A percentile compares a stretch with the other conserved stretches of the same genome.
Conservation (phyloP, 2,113 vertebrate genomes). For the Mastomys coucha region DNA sequence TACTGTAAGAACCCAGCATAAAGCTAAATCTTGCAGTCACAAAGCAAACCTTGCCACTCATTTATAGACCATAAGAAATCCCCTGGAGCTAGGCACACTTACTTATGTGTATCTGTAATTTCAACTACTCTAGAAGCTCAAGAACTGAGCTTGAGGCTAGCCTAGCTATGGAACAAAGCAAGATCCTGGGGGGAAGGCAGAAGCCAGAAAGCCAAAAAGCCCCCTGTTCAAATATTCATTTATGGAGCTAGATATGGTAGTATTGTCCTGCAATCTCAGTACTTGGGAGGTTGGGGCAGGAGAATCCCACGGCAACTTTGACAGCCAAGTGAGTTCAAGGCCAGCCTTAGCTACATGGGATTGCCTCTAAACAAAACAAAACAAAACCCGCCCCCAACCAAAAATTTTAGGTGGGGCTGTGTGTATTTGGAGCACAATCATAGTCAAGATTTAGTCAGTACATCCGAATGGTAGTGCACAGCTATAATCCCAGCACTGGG, state of each 20-base stretch:
- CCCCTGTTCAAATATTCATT: background rate
- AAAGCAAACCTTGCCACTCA: constrained; percentile 44
- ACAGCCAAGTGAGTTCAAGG: background rate
- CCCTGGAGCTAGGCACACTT: background rate
- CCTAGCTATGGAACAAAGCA: background rate
- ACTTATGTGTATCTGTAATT: background rate
- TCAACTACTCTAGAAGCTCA: background rate
- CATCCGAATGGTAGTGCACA: too few species aligned
- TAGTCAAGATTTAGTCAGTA: background rate
- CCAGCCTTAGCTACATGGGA: background rate
- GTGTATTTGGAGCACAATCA: background rate
- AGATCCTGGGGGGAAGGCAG: background rate
- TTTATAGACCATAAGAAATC: background rate
- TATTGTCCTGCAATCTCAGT: background rate
- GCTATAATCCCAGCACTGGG: background rate
- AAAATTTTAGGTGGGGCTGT: background rate
- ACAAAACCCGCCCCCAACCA: background rate
- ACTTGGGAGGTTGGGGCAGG: background rate
- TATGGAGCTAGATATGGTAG: background rate
- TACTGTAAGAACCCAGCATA: constrained; percentile 25
- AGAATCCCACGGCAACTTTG: background rate
- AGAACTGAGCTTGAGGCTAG: background rate
- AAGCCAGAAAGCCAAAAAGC: background rate
- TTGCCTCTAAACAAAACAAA: background rate
- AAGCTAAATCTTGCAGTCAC: background rate